Evolutionary conservation across 2,888 invertebrate genomes (phyloP).

Genomic region (Notodromas monacha): DNA sequence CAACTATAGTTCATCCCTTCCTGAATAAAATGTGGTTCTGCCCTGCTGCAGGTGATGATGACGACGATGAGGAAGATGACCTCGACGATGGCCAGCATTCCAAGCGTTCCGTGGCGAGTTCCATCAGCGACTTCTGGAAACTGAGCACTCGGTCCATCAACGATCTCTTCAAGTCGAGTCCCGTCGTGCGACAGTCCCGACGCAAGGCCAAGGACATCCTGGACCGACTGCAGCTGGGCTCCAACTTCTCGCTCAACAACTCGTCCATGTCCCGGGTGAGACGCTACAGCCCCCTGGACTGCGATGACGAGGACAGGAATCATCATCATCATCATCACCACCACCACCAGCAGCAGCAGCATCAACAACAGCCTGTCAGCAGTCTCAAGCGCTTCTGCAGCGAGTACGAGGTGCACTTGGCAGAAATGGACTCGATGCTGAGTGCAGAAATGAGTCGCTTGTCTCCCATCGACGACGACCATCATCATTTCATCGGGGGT

Average conservation of each 20-base stretch:
- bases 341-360: too few relatives aligned
- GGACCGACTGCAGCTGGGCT: slow-evolving; percentile 1
- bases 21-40: too few relatives aligned
- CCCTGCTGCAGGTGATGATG: too few relatives aligned
- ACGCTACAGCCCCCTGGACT: slow-evolving; percentile 1
- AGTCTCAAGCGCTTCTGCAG: neutral
- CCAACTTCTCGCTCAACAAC: neutral
- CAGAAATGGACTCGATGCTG: neutral
- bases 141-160: neutral
- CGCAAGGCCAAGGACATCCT: neutral
- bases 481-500: too few relatives aligned
- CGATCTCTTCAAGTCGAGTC: slow-evolving; percentile 1
- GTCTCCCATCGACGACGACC: neutral
- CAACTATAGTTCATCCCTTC: too few relatives aligned
- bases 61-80: too few relatives aligned
- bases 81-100: too few relatives aligned
- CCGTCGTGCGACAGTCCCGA: neutral
- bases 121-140: neutral
- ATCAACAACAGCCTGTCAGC: too few relatives aligned
- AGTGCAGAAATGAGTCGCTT: neutral
- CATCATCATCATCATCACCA: too few relatives aligned
- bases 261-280: too few relatives aligned
- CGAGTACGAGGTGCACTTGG: neutral
- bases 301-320: neutral
- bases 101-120: neutral